Percentiles rank a stretch among this genome's conserved stretches.
These are phyloP conservation scores for Merluccius polli DNA, from an alignment of 2,797 vertebrate species.

Conservation along the genomic window DNA sequence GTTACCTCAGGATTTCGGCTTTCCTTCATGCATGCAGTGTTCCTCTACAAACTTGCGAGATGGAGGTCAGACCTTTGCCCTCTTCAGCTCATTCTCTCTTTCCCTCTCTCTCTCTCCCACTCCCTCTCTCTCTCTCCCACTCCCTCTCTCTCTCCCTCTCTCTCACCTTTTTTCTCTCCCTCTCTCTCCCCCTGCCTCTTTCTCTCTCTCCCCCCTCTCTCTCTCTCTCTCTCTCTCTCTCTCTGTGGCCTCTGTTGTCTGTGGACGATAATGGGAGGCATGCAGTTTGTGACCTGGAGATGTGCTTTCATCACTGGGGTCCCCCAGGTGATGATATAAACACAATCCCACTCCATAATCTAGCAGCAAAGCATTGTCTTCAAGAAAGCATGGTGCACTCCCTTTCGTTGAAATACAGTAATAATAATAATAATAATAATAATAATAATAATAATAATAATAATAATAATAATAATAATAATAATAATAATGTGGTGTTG, in stretches of 20 bases:
- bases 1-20: too few species aligned
- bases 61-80: too few species aligned
- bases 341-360: conserved; percentile 24
- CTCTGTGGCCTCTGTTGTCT: conserved; percentile 11
- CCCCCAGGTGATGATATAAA: conserved; percentile 22
- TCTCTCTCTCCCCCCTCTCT: too few species aligned
- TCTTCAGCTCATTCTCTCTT: neutral
- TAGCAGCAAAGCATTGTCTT: conserved; percentile 1
- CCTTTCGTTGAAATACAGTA: neutral
- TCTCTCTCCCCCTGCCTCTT: neutral
- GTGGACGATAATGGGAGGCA: conserved; percentile 33
- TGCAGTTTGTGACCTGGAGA: conserved; percentile 31
- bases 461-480: too few species aligned
- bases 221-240: neutral
- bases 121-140: neutral
- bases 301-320: conserved; percentile 25
- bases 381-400: neutral
- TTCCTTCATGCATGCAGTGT: too few species aligned
- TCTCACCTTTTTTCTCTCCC: conserved; percentile 7
- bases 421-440: too few species aligned
- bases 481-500: too few species aligned
- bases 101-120: neutral
- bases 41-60: too few species aligned
- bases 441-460: too few species aligned
- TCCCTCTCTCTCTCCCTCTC: neutral